Percentiles rank a stretch among this genome's conserved stretches.
phyloP scores from a whole-genome alignment of 1,140 invertebrate genomes.

The Epicauta chinensis region DNA sequence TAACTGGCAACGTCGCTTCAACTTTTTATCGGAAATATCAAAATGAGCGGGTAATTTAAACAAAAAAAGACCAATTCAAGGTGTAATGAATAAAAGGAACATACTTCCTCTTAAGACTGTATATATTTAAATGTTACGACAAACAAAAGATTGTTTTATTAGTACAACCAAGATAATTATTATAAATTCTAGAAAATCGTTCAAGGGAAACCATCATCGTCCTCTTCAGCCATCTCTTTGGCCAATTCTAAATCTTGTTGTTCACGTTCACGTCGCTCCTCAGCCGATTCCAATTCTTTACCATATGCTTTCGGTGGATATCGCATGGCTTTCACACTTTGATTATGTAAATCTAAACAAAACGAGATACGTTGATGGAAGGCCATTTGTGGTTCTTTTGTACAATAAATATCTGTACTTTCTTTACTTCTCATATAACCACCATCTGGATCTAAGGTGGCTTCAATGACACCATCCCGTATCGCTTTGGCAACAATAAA shows the following conservation, averaged over 20 bases:
- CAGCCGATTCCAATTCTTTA: slow-evolving; percentile 95
- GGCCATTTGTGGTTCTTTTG: slow-evolving; percentile 90
- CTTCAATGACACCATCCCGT: slow-evolving; percentile 97
- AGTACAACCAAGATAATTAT: too few species aligned
- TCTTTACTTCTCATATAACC: slow-evolving; percentile 97
- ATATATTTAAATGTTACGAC: too few species aligned
- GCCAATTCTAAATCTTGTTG: slow-evolving; percentile 96
- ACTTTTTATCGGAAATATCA: too few species aligned
- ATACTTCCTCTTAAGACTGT: too few species aligned
- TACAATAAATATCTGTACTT: slow-evolving; percentile 95
- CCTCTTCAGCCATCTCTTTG: slow-evolving; percentile 98
- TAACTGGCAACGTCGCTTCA: too few species aligned
- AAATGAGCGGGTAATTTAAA: too few species aligned
- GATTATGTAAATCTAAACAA: slow-evolving; percentile 96
- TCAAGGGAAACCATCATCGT: slow-evolving; percentile 85
- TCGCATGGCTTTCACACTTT: slow-evolving; percentile 96
- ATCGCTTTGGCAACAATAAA: slow-evolving; percentile 99
- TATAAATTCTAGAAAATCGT: not conserved
- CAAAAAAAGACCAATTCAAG: too few species aligned
- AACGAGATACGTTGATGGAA: slow-evolving; percentile 98
- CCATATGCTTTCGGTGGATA: slow-evolving; percentile 99
- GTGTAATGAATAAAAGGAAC: too few species aligned
- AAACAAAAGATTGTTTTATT: too few species aligned
- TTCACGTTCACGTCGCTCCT: slow-evolving; percentile 91
- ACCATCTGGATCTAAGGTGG: slow-evolving; percentile 89